Conservation (phyloP, 53 echinoderm and acorn worm genomes). For the Echinometra lucunter region DNA sequence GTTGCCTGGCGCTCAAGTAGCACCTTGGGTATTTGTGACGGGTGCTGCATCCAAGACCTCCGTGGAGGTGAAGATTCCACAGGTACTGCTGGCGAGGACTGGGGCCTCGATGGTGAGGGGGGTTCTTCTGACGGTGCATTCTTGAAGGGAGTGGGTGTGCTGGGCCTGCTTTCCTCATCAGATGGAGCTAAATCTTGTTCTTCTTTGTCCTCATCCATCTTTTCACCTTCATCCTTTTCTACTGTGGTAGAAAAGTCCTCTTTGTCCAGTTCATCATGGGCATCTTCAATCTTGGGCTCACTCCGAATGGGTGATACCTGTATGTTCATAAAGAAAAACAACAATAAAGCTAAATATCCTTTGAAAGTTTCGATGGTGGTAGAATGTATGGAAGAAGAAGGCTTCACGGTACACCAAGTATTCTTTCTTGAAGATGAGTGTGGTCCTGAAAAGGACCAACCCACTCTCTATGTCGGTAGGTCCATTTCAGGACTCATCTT, state of each 20-base stretch:
- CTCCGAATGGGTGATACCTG: slow-evolving; percentile 36
- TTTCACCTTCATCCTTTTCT: slow-evolving; percentile 13
- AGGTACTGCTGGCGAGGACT: slow-evolving; percentile 15
- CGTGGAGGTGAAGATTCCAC: not conserved
- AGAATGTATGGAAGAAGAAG: too few species aligned
- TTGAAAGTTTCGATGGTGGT: too few species aligned
- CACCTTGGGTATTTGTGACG: not conserved
- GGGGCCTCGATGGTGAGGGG: not conserved
- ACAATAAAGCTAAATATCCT: too few species aligned
- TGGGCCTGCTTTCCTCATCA: not conserved
- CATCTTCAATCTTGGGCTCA: slow-evolving; percentile 32
- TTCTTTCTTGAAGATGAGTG: too few species aligned
- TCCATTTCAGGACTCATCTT: too few species aligned
- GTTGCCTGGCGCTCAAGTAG: slow-evolving; percentile 15
- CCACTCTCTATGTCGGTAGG: too few species aligned
- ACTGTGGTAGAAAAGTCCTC: slow-evolving; percentile 41
- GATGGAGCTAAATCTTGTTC: not conserved
- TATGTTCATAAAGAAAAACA: not conserved
- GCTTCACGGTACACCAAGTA: too few species aligned
- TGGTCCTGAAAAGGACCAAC: too few species aligned
- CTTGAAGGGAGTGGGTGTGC: slow-evolving; percentile 8
- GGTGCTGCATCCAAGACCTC: slow-evolving; percentile 11
- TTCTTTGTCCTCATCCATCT: not conserved
- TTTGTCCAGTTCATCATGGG: slow-evolving; percentile 57
- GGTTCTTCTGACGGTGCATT: not conserved